phyloP scores from a whole-genome alignment of 2,797 vertebrate species.

The Buceros bicornis region DNA sequence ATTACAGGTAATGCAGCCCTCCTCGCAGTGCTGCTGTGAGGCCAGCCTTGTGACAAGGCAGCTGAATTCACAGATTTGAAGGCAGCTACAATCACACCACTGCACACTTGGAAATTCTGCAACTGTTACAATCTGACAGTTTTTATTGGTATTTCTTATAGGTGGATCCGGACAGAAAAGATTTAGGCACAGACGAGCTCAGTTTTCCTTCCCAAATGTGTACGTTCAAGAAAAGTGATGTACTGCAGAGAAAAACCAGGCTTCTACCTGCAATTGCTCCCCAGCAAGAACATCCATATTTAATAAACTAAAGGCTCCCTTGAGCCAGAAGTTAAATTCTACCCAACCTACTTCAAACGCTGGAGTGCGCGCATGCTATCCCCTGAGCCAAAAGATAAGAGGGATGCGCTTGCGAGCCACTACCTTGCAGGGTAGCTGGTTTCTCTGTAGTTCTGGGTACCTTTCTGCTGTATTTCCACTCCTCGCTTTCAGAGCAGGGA shows the following conservation, averaged over 20 bases:
- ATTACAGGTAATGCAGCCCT: constrained; percentile 19
- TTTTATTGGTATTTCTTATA: constrained; percentile 1
- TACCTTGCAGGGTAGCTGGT: neutral
- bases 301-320: constrained; percentile 51
- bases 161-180: neutral
- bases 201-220: neutral
- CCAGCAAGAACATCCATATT: constrained; percentile 19
- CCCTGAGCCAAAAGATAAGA: neutral
- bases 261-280: neutral
- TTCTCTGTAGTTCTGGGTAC: neutral
- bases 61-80: neutral
- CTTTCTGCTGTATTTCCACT: neutral
- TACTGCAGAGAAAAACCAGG: neutral
- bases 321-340: constrained; percentile 42
- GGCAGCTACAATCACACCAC: neutral
- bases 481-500: neutral
- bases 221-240: neutral
- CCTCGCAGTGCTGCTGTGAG: neutral
- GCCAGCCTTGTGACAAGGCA: neutral
- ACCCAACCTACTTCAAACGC: constrained; percentile 1
- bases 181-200: neutral
- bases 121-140: neutral
- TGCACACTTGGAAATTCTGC: neutral
- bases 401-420: neutral
- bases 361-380: neutral